Conservation (phyloP, 2,888 invertebrate species). For the Drosophila putrida region DNA sequence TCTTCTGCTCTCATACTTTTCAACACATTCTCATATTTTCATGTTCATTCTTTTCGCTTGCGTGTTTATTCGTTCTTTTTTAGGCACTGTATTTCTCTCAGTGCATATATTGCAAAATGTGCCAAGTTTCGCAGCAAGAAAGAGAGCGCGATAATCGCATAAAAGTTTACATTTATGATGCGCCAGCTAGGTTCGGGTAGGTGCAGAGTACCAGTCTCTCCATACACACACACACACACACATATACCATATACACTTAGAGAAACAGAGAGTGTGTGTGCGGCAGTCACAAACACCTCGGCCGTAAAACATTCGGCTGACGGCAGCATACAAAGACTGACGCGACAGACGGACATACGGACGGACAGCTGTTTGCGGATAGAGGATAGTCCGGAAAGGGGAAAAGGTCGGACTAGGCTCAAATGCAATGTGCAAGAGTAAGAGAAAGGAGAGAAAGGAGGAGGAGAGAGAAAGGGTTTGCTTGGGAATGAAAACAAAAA, state of each 20-base stretch:
- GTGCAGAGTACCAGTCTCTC: conserved; percentile 56
- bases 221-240: conserved; percentile 20
- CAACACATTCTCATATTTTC: no score
- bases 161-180: conserved; percentile 81
- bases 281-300: conserved; percentile 72
- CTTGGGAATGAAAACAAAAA: conserved; percentile 68
- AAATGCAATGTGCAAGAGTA: conserved; percentile 49
- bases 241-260: conserved; percentile 16
- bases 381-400: neutral
- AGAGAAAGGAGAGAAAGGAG: neutral
- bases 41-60: no score
- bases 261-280: conserved; percentile 17
- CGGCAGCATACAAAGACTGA: conserved; percentile 79
- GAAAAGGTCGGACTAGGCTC: conserved; percentile 41
- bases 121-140: conserved; percentile 51
- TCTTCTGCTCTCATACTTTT: no score
- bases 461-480: conserved; percentile 1
- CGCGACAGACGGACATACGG: conserved; percentile 60
- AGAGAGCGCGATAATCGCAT: conserved; percentile 74
- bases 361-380: conserved; percentile 48
- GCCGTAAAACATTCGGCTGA: conserved; percentile 80
- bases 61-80: neutral
- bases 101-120: conserved; percentile 44
- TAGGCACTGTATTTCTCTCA: conserved; percentile 16
- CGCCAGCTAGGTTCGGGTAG: conserved; percentile 66